Conservation (phyloP, 1,140 invertebrate species). For the Sitophilus oryzae region DNA sequence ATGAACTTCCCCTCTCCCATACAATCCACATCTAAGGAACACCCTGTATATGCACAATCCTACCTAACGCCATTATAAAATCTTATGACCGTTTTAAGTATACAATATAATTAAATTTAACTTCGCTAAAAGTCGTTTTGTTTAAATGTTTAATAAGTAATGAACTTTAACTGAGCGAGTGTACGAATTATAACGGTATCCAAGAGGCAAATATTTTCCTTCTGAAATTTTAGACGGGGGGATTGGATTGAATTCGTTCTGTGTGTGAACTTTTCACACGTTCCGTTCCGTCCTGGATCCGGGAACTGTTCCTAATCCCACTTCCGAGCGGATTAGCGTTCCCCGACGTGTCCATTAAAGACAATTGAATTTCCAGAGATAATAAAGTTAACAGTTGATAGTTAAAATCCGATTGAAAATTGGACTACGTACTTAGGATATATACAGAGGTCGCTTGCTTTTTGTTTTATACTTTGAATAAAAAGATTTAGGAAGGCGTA, state of each 20-base stretch:
- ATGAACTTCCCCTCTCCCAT: no score
- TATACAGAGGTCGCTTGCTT: neutral
- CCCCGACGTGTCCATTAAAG: conserved; percentile 30
- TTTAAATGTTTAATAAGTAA: no score
- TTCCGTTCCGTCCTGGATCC: conserved; percentile 15
- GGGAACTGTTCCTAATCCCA: conserved; percentile 22
- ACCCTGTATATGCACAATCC: no score
- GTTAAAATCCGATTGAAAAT: conserved; percentile 35
- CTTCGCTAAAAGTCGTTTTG: no score
- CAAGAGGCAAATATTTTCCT: no score
- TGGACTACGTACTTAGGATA: conserved; percentile 17
- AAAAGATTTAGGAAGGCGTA: no score
- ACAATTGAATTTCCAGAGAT: conserved; percentile 35
- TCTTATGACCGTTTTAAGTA: no score
- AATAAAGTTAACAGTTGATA: conserved; percentile 32
- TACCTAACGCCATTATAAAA: no score
- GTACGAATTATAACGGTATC: no score
- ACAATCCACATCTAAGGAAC: no score
- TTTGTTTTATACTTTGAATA: conserved; percentile 1
- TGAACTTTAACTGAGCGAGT: no score
- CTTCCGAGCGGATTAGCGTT: conserved; percentile 20
- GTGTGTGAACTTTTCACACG: conserved; percentile 15
- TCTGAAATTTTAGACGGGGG: neutral
- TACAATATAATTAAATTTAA: no score
- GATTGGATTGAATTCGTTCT: neutral